Percentiles rank a stretch among this genome's conserved stretches.
These are phyloP conservation scores for Labeo rohita DNA, from an alignment of 2,113 vertebrate species.

Conservation along the genomic window DNA sequence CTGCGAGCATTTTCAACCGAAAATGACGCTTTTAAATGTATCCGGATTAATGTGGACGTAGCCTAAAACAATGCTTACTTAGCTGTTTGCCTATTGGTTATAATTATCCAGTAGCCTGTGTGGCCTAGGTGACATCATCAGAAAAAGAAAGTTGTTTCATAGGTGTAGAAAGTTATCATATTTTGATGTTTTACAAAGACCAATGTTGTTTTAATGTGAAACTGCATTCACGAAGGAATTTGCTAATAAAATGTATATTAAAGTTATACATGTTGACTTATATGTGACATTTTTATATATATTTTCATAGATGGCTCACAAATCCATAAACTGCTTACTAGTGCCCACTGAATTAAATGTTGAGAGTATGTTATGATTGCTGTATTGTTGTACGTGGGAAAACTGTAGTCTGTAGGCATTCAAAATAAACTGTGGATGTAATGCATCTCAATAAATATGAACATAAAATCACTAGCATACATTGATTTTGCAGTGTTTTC, in stretches of 20 bases:
- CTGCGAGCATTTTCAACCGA: too few species aligned
- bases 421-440: neutral
- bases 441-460: neutral
- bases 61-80: neutral
- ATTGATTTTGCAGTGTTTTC: neutral
- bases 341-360: neutral
- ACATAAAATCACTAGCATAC: neutral
- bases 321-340: neutral
- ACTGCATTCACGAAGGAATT: neutral
- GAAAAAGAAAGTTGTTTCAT: neutral
- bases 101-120: neutral
- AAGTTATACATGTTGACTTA: neutral
- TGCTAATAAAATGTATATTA: neutral
- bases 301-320: neutral
- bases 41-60: too few species aligned
- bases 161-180: neutral
- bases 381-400: neutral
- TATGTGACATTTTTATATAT: neutral
- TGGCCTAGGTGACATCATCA: neutral
- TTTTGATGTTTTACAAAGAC: neutral
- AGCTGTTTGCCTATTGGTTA: neutral
- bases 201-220: neutral
- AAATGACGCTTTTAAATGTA: too few species aligned
- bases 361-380: neutral
- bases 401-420: neutral